Evolutionary conservation across 2,888 invertebrate genomes (phyloP).

Genomic region (Tiliacea citrago): DNA sequence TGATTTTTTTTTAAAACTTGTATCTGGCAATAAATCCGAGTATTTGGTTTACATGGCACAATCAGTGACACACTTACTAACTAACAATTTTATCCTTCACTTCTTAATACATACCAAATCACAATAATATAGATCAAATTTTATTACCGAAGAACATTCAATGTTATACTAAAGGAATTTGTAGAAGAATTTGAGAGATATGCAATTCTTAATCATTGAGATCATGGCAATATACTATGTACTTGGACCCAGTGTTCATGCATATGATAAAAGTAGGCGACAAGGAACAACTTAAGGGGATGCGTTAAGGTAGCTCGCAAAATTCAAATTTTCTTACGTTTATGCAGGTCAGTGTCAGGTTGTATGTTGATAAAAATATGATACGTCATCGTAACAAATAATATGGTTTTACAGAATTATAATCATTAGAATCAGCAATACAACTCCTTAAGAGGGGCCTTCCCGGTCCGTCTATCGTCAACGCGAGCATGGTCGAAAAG

Average conservation of each 20-base stretch:
- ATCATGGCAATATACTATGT: constrained; percentile 55
- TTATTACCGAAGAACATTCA: constrained; percentile 48
- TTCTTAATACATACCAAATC: constrained; percentile 32
- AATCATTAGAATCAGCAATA: no score
- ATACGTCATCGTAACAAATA: no score
- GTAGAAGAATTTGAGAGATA: constrained; percentile 44
- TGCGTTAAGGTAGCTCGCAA: no score
- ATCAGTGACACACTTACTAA: constrained; percentile 58
- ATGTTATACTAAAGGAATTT: constrained; percentile 38
- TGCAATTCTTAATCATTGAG: constrained; percentile 47
- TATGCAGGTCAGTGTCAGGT: no score
- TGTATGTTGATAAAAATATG: no score
- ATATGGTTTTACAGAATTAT: no score
- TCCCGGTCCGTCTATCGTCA: no score
- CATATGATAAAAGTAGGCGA: constrained; percentile 37
- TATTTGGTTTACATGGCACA: constrained; percentile 70
- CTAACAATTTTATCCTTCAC: constrained; percentile 36
- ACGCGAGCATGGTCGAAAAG: no score
- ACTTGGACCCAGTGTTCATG: constrained; percentile 63
- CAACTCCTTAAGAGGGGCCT: no score
- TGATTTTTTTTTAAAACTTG: not conserved
- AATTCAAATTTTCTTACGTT: no score
- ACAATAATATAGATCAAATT: constrained; percentile 44
- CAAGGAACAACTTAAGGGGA: not conserved
- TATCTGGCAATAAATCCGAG: constrained; percentile 51